These are phyloP conservation scores for Megalops cyprinoides DNA, from an alignment of 2,797 vertebrate species.

Conservation along the genomic window DNA sequence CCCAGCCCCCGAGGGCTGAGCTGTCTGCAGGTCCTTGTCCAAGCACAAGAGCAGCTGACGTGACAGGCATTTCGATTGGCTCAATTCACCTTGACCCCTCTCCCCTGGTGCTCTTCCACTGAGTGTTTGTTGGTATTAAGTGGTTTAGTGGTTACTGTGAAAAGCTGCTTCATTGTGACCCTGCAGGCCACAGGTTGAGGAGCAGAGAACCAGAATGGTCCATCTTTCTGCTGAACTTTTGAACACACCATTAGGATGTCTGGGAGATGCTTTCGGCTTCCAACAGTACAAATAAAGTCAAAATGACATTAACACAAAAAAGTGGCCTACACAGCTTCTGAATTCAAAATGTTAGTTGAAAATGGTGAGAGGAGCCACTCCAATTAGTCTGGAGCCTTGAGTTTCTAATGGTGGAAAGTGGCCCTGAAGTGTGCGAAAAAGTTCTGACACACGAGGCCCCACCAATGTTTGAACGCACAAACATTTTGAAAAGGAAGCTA, in stretches of 20 bases:
- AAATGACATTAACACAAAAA: background rate
- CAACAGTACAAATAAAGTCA: background rate
- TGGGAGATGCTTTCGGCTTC: background rate
- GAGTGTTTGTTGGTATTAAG: background rate
- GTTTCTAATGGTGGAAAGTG: background rate
- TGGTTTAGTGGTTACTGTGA: background rate
- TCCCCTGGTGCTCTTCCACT: background rate
- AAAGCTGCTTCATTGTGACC: background rate
- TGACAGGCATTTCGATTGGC: background rate
- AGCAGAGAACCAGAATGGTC: background rate
- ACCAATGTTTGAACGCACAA: background rate
- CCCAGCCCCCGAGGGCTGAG: background rate
- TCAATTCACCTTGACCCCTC: constrained; percentile 6
- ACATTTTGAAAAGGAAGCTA: background rate
- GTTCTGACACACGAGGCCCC: background rate
- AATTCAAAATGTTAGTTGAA: background rate
- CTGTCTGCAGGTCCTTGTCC: background rate
- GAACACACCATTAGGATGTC: background rate
- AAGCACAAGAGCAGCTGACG: background rate
- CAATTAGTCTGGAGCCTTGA: background rate
- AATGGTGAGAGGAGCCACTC: background rate
- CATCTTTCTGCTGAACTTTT: background rate
- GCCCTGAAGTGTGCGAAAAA: background rate
- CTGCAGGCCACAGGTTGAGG: background rate
- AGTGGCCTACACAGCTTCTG: background rate